Percentiles rank a stretch among this genome's conserved stretches.
Evolutionary conservation across 2,888 invertebrate species (phyloP).

Genomic region (Sturmia bella): DNA sequence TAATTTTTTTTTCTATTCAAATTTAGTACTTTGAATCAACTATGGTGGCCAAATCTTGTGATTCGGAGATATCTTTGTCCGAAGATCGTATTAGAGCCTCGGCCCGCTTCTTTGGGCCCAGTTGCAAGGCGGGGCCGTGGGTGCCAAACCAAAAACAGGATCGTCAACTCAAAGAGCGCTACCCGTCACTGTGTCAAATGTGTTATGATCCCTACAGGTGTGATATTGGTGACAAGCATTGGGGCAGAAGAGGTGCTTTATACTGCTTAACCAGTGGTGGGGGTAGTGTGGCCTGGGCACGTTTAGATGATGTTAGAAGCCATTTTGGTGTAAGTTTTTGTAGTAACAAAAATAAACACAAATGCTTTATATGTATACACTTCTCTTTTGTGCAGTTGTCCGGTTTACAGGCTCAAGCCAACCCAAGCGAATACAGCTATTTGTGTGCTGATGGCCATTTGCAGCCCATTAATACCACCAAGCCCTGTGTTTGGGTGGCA

Average conservation of each 20-base stretch:
- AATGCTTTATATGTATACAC: neutral
- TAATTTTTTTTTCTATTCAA: constrained; percentile 70
- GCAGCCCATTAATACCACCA: constrained; percentile 83
- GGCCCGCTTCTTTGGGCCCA: constrained; percentile 88
- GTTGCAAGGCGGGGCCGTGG: constrained; percentile 95
- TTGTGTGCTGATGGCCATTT: constrained; percentile 90
- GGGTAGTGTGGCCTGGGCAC: constrained; percentile 92
- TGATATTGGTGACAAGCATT: constrained; percentile 88
- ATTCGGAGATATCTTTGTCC: constrained; percentile 85
- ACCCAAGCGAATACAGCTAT: constrained; percentile 85
- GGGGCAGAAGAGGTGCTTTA: constrained; percentile 91
- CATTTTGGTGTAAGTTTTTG: constrained; percentile 85
- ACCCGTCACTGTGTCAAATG: constrained; percentile 88
- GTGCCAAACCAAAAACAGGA: constrained; percentile 86
- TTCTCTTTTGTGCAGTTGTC: constrained; percentile 74
- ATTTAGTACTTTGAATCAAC: constrained; percentile 89
- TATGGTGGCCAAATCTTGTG: constrained; percentile 88
- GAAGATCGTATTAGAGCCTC: constrained; percentile 90
- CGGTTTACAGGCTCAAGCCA: constrained; percentile 79
- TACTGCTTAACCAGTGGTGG: constrained; percentile 89
- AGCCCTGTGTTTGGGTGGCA: constrained; percentile 90
- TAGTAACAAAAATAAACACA: neutral
- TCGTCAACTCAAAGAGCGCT: constrained; percentile 85
- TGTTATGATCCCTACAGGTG: constrained; percentile 86
- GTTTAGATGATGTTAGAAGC: constrained; percentile 85